Conservation (phyloP, 2,888 invertebrate species). For the Oasisia sp. region DNA sequence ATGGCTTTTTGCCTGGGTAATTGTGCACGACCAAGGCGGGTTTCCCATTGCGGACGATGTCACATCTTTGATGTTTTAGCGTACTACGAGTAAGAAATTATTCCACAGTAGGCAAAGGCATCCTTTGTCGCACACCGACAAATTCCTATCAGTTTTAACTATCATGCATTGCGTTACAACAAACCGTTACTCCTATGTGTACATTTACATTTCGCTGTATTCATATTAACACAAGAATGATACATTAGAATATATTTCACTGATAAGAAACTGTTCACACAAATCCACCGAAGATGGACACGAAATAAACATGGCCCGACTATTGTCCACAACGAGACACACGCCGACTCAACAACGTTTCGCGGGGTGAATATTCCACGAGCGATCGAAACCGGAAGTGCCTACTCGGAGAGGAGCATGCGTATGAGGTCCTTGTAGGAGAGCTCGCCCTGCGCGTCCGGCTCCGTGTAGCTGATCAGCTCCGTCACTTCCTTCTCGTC, state of each 20-base stretch:
- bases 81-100: background rate
- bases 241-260: background rate
- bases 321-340: background rate
- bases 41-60: no score
- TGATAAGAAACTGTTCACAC: background rate
- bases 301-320: background rate
- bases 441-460: constrained; percentile 11
- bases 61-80: no score
- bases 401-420: background rate
- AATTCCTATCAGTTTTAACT: background rate
- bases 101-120: background rate
- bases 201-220: background rate
- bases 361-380: background rate
- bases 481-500: constrained; percentile 17
- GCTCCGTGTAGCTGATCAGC: background rate
- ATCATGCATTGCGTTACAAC: background rate
- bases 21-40: no score
- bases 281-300: background rate
- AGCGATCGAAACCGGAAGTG: background rate
- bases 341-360: background rate
- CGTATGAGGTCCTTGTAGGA: background rate
- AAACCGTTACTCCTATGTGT: background rate
- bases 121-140: background rate
- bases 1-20: no score
- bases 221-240: background rate